A percentile compares a stretch with the other conserved stretches of the same genome.
These are phyloP conservation scores for Peromyscus nudipes DNA, from an alignment of 2,797 vertebrate genomes.

Conservation along the genomic window DNA sequence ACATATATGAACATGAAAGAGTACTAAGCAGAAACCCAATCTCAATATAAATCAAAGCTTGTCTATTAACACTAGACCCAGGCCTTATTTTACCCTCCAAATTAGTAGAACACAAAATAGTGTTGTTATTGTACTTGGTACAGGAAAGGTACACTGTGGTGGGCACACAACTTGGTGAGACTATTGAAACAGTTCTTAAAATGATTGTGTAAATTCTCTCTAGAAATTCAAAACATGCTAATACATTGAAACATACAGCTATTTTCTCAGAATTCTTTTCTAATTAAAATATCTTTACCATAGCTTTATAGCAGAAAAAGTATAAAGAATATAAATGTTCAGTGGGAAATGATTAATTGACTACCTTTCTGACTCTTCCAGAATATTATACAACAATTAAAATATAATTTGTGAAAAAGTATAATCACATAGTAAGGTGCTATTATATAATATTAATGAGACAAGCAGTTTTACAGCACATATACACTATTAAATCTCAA, in stretches of 20 bases:
- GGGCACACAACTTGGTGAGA: not conserved
- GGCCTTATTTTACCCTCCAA: not conserved
- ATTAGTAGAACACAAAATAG: not conserved
- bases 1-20: not conserved
- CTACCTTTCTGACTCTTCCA: conserved; percentile 1
- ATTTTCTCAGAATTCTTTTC: conserved; percentile 43
- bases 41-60: not conserved
- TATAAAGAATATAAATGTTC: conserved; percentile 6
- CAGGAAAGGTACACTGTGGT: not conserved
- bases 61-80: not conserved
- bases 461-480: conserved; percentile 25
- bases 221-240: conserved; percentile 18
- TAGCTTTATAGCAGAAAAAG: not conserved
- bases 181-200: not conserved
- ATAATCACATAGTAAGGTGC: conserved; percentile 28
- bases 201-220: not conserved
- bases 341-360: conserved; percentile 56
- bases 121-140: not conserved
- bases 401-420: conserved; percentile 59
- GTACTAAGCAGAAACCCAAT: not conserved
- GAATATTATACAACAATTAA: conserved; percentile 44
- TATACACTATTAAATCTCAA: conserved; percentile 37
- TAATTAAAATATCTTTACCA: conserved; percentile 20
- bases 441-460: conserved; percentile 47
- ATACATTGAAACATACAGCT: no score